phyloP scores from a whole-genome alignment of 1,140 invertebrate genomes.

The Pemphigus obesinymphae region DNA sequence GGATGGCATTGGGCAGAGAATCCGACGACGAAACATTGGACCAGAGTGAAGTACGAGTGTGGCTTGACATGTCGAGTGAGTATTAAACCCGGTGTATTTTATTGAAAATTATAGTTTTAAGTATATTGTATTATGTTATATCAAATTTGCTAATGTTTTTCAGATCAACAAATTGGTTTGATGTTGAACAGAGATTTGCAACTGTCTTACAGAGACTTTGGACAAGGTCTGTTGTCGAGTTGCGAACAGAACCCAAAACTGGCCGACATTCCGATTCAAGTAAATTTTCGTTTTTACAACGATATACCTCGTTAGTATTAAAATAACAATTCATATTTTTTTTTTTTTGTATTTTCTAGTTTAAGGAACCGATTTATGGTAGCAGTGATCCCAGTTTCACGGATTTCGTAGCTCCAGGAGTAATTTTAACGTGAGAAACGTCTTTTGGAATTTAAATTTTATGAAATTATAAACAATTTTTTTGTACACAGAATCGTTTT shows the following conservation, averaged over 20 bases:
- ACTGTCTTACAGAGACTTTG: constrained; percentile 67
- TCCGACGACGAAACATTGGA: constrained; percentile 65
- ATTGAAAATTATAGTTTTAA: not conserved
- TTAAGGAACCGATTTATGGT: constrained; percentile 81
- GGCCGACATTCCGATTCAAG: constrained; percentile 75
- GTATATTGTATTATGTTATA: not conserved
- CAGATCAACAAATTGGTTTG: constrained; percentile 87
- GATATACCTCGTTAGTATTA: not conserved
- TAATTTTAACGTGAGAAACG: constrained; percentile 75
- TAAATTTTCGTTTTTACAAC: constrained; percentile 50
- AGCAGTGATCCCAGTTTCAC: constrained; percentile 79
- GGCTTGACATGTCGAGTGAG: constrained; percentile 87
- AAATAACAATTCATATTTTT: not conserved
- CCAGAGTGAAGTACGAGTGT: constrained; percentile 68
- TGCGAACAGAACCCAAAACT: constrained; percentile 74
- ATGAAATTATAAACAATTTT: constrained; percentile 27
- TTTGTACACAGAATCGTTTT: constrained; percentile 75
- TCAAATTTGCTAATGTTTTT: constrained; percentile 46
- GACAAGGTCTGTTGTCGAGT: constrained; percentile 61
- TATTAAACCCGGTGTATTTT: not conserved
- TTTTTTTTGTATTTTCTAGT: constrained; percentile 54
- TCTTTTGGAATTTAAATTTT: not conserved
- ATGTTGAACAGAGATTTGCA: constrained; percentile 71
- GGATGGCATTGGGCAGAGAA: constrained; percentile 64
- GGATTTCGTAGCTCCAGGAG: constrained; percentile 89